Percentiles rank a stretch among this genome's conserved stretches.
Evolutionary conservation across 1,140 invertebrate species (phyloP).

Genomic region (Brachionus paranguensis): DNA sequence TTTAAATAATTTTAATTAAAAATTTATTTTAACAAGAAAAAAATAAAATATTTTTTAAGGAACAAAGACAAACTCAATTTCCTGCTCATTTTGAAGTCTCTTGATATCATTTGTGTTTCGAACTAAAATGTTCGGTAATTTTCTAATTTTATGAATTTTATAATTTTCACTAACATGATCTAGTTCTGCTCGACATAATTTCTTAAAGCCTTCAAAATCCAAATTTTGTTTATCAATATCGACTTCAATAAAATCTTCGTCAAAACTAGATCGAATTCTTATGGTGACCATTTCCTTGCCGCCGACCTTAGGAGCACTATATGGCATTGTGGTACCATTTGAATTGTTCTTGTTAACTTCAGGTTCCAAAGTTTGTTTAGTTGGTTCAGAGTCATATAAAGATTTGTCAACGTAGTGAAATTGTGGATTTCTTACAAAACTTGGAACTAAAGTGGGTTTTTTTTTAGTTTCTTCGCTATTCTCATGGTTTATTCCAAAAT

Average conservation of each 20-base stretch:
- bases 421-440: conserved; percentile 22
- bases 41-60: neutral
- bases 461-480: neutral
- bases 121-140: conserved; percentile 23
- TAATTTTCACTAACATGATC: neutral
- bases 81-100: conserved; percentile 24
- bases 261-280: neutral
- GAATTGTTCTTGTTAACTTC: neutral
- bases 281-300: neutral
- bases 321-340: neutral
- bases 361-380: neutral
- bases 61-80: conserved; percentile 35
- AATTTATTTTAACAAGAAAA: neutral
- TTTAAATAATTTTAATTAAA: neutral
- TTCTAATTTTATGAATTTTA: conserved; percentile 5
- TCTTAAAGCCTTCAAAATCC: neutral
- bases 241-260: conserved; percentile 28
- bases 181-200: neutral
- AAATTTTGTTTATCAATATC: conserved; percentile 15
- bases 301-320: neutral
- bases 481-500: neutral
- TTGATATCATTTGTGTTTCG: conserved; percentile 32
- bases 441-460: neutral
- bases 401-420: conserved; percentile 28
- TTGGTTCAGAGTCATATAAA: neutral